Evolutionary conservation across 2,888 invertebrate genomes (phyloP).

Genomic region (Apamea sordens): DNA sequence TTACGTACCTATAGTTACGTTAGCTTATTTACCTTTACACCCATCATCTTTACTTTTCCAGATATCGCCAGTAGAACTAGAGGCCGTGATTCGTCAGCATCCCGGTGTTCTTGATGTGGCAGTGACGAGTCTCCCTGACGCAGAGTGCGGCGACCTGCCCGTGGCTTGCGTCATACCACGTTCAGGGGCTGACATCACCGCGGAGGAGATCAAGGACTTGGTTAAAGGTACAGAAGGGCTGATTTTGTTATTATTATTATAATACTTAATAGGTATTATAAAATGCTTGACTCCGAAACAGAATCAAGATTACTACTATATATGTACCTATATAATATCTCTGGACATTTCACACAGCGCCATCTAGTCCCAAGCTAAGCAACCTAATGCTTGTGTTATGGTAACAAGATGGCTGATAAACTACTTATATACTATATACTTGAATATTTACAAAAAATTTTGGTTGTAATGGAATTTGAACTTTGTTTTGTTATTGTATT

Average conservation of each 20-base stretch:
- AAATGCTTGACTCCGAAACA: background rate
- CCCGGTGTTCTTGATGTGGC: slow-evolving; percentile 60
- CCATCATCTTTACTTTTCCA: slow-evolving; percentile 48
- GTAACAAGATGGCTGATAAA: too few relatives aligned
- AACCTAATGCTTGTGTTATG: too few relatives aligned
- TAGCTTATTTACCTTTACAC: background rate
- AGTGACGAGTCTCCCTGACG: slow-evolving; percentile 75
- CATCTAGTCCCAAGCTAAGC: too few relatives aligned
- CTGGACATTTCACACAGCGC: too few relatives aligned
- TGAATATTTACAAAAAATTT: background rate
- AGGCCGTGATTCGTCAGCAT: slow-evolving; percentile 19
- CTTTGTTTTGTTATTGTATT: background rate
- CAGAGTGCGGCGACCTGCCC: slow-evolving; percentile 75
- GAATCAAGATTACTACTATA: too few relatives aligned
- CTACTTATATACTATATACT: background rate
- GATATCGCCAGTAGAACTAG: slow-evolving; percentile 68
- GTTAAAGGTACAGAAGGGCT: slow-evolving; percentile 73
- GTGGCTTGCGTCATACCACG: slow-evolving; percentile 77
- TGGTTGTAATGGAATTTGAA: background rate
- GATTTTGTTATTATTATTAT: background rate
- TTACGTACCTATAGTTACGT: too few relatives aligned
- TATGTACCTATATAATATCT: too few relatives aligned
- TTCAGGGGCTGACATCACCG: slow-evolving; percentile 64
- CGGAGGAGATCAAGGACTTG: slow-evolving; percentile 77
- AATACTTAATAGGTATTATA: too few relatives aligned